Evolutionary conservation across 1,140 invertebrate genomes (phyloP), one percentile per base, ranked within the genome.

Genomic region (Drosophila obscura): DNA sequence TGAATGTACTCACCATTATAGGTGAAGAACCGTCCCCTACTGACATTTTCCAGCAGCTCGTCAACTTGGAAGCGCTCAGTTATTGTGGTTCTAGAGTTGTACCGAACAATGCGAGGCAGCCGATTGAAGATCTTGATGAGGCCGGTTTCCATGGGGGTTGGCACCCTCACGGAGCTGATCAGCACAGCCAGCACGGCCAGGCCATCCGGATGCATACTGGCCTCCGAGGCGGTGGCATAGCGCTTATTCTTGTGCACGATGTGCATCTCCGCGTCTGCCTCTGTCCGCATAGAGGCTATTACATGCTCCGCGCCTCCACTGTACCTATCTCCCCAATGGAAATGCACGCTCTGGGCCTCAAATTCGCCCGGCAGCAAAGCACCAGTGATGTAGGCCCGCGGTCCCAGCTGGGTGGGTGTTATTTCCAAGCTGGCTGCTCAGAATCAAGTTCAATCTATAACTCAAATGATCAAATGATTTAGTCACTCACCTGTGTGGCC

Each of bases 291-390:
- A 2, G 31, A 31, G 51, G 51, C 90, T 76, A 9, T 39, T 11
- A 57, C 19, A 68, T 91, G 90, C 16, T 91, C 90, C 2, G 87
- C 82, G 7, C 90, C 19, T 1, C 19, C 2, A 19, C 19, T 19
- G 19, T 19, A 19, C 1, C 19, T 19, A 19, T 19, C 19, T 19
- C 90, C 95, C 95, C 95, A 95, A 88, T 95, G 95, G 90, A 95
- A 95, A 79, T 95, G 95, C 1, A 95, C 91, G 8, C 94, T 93
- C 78, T 95, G 93, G 8, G 94, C 92, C 79, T 94, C 93, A 50
- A 94, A 95, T 44, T 93, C 91, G 28, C 93, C 92, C 53, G 93
- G 92, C 2, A 95, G 71, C 5, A 93, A 81, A 2, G 93, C 94
- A 0, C 95, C 94, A 73, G 94, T 95, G 63, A 95, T 93, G 74